Percentiles rank a stretch among this genome's conserved stretches.
phyloP scores from a whole-genome alignment of 1,140 invertebrate genomes.

The Xylocopa sonorina region DNA sequence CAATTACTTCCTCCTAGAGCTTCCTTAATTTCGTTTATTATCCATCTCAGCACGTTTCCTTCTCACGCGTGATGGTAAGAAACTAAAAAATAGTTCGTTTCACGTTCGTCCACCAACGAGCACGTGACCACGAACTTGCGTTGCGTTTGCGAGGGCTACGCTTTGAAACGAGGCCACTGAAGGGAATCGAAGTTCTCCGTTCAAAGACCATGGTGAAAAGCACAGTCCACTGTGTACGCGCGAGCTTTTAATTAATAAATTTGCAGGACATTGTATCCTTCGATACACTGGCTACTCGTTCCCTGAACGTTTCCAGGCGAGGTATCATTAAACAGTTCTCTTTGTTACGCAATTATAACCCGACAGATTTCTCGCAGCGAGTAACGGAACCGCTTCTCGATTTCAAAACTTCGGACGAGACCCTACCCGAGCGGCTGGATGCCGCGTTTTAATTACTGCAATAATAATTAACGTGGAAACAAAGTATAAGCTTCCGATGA shows the following conservation, averaged over 20 bases:
- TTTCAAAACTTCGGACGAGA: slow-evolving; percentile 12
- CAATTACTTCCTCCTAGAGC: background rate
- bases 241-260: slow-evolving; percentile 51
- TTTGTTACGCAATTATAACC: slow-evolving; percentile 14
- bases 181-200: background rate
- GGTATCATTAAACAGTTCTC: slow-evolving; percentile 17
- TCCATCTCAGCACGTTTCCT: background rate
- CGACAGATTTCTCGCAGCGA: background rate
- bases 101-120: background rate
- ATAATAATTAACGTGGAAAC: slow-evolving; percentile 44
- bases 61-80: background rate
- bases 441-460: slow-evolving; percentile 38
- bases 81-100: background rate
- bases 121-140: background rate
- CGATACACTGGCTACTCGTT: slow-evolving; percentile 27
- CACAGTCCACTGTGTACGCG: no score
- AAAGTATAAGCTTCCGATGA: background rate
- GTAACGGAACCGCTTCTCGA: background rate
- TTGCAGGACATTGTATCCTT: background rate
- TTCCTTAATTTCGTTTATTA: slow-evolving; percentile 33
- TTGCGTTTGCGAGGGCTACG: background rate
- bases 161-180: background rate
- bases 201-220: no score
- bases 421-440: background rate
- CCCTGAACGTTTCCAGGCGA: background rate